These are phyloP conservation scores for Drosophila ananassae DNA, from an alignment of 1,140 invertebrate species.

Conservation along the genomic window DNA sequence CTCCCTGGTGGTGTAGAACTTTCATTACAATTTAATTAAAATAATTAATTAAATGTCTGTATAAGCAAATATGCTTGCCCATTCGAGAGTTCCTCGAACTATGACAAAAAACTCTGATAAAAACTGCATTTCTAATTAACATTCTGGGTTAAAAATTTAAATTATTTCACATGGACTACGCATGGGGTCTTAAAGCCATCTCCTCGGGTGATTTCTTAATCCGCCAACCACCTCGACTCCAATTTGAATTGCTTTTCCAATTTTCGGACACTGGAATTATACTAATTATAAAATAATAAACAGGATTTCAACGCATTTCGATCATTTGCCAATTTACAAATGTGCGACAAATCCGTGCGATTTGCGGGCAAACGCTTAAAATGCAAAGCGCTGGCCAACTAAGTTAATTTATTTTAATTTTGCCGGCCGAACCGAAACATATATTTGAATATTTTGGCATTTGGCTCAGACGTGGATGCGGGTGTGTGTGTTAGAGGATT, in stretches of 20 bases:
- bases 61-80: conserved; percentile 18
- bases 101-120: not conserved
- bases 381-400: conserved; percentile 51
- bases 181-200: conserved; percentile 7
- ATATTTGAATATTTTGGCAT: conserved; percentile 24
- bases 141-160: conserved; percentile 36
- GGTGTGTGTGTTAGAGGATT: conserved; percentile 17
- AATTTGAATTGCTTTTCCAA: conserved; percentile 40
- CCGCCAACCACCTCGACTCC: conserved; percentile 35
- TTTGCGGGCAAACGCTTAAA: conserved; percentile 63
- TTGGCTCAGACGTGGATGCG: not conserved
- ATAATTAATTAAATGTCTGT: conserved; percentile 69
- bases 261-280: conserved; percentile 53
- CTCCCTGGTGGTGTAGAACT: not conserved
- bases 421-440: conserved; percentile 10
- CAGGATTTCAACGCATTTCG: conserved; percentile 70
- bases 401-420: conserved; percentile 80
- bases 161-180: not conserved
- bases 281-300: conserved; percentile 81
- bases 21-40: conserved; percentile 67
- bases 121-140: conserved; percentile 65
- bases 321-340: conserved; percentile 77
- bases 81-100: not conserved
- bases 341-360: conserved; percentile 64
- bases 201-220: conserved; percentile 14